These are phyloP conservation scores for Xiphorhynchus elegans DNA, from an alignment of 2,113 vertebrate genomes.

Conservation along the genomic window DNA sequence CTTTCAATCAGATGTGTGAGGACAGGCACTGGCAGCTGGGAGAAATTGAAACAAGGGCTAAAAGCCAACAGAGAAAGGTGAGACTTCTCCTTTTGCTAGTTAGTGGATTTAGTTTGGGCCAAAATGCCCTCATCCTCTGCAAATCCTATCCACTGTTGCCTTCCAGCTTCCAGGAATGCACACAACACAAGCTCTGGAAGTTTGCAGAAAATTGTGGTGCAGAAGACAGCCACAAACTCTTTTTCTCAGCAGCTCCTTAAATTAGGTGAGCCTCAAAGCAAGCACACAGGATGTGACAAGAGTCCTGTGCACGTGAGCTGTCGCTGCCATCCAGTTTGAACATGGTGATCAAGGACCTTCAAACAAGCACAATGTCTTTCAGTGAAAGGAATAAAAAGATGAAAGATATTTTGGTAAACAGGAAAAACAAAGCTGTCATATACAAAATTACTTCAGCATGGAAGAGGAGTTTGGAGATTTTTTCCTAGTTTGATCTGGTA, in stretches of 20 bases:
- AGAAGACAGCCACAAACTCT: not conserved
- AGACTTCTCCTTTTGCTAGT: not conserved
- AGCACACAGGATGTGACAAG: not conserved
- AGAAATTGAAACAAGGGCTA: not conserved
- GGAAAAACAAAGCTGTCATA: not conserved
- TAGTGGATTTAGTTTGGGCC: not conserved
- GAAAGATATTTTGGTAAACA: slow-evolving; percentile 38
- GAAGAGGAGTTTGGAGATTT: not conserved
- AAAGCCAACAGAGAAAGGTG: not conserved
- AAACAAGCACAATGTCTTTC: not conserved
- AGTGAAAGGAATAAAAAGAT: slow-evolving; percentile 11
- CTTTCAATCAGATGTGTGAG: not conserved
- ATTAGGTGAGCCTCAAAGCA: slow-evolving; percentile 24
- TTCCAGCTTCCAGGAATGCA: not conserved
- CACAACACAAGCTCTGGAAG: not conserved
- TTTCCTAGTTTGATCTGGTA: not conserved
- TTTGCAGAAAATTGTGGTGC: not conserved
- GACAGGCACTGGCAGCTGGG: not conserved
- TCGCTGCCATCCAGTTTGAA: not conserved
- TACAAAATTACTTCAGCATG: not conserved
- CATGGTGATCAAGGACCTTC: slow-evolving; percentile 21
- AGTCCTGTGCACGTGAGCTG: not conserved
- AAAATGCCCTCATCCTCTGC: not conserved
- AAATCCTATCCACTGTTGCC: not conserved
- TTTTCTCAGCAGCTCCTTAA: not conserved